Evolutionary conservation across 2,113 vertebrate species (phyloP).

Genomic region (Bos taurus): ARS-UCD2.0 NC_037356.1:31932501-31933000

Average conservation of each 20-base stretch:
- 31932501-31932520: background rate
- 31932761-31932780: background rate
- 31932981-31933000: background rate
- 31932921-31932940: background rate
- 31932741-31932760: background rate
- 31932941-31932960: background rate
- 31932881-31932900: background rate
- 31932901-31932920: accelerated
- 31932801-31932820: background rate
- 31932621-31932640: background rate
- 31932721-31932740: background rate
- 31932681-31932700: background rate
- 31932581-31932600: background rate
- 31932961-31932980: background rate
- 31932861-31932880: background rate
- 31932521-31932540: background rate
- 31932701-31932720: background rate
- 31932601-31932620: background rate
- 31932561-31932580: accelerated
- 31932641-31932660: background rate
- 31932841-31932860: background rate
- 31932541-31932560: background rate
- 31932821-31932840: background rate
- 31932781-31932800: background rate
- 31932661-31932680: background rate